Percentiles rank a stretch among this genome's conserved stretches.
These are phyloP conservation scores for Meliscaeva auricollis DNA, from an alignment of 2,888 invertebrate genomes.

Conservation along the genomic window DNA sequence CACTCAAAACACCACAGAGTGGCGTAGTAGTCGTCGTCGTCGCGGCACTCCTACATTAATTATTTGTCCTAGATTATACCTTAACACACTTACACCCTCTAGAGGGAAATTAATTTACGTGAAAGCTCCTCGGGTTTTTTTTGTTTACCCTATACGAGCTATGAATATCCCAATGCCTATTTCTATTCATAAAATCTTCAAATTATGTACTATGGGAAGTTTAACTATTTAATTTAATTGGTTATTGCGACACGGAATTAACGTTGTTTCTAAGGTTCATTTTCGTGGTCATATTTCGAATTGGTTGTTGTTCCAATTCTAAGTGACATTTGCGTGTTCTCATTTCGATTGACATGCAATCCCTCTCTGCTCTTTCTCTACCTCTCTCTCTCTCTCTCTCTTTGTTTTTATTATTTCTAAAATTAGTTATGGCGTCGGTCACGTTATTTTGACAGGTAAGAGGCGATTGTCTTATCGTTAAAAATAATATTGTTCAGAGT, in stretches of 20 bases:
- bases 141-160: neutral
- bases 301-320: conserved; percentile 51
- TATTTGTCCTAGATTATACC: conserved; percentile 51
- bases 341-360: conserved; percentile 43
- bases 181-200: conserved; percentile 14
- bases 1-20: conserved; percentile 56
- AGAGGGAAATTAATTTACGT: conserved; percentile 67
- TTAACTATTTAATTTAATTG: conserved; percentile 69
- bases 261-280: conserved; percentile 49
- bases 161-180: neutral
- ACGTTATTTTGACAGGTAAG: conserved; percentile 13
- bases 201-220: conserved; percentile 7
- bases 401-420: neutral
- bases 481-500: neutral
- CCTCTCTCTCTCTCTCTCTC: too few relatives aligned
- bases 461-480: neutral
- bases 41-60: conserved; percentile 60
- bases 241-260: conserved; percentile 68
- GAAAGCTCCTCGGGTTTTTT: conserved; percentile 53
- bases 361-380: neutral
- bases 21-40: conserved; percentile 35
- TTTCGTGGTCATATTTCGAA: conserved; percentile 59
- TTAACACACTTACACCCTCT: conserved; percentile 56
- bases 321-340: conserved; percentile 63
- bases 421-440: conserved; percentile 12